Base-by-base conservation (phyloP, 2,888 invertebrate genomes). In the Acleris holmiana region DNA sequence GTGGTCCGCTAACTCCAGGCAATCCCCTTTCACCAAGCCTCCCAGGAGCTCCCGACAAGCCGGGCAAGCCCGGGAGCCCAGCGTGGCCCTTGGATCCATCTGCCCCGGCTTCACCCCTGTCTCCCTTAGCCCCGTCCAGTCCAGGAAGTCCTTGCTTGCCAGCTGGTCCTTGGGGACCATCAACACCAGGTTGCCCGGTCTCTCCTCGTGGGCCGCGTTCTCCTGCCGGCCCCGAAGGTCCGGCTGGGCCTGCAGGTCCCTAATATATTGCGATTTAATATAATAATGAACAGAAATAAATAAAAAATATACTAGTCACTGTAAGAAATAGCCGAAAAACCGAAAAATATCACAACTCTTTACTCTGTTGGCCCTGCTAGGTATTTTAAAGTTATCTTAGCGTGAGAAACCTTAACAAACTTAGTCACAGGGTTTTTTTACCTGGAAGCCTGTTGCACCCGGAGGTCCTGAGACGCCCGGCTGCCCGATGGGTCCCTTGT, bases 11-110 rank as follows among this genome's bases (percentile, higher is more conserved):
- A 0, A 85, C 75, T 35, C 95, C 95, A 10, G 93, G 91, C 47
- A 88, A 85, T 3, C 97, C 97, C 73, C 94, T 94, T 61, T 97
- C 97, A 18, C 96, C 96, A 58, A 89, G 82, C 7, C 93, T 79
- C 8, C 96, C 96, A 6, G 93, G 93, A 0, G 93, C 83, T 10
- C 98, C 98, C 0, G 95, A 93, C 74, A 96, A 88, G 19, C 98
- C 98, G 75, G 97, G 97, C 41, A 97, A 83, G 6, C 98, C 97
- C 69, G 95, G 95, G 47, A 97, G 87, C n/a, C 97, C 97, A 47
- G 96, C 93, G 78, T 97, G 97, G 7, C 97, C 97, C 81, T 97
- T 97, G 2, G 94, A 87, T 21, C 97, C 97, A 77, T 95, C 95
- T 1, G 94, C 90, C 2, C 97, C 97, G 0, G 88, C 67, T 68